Evolutionary conservation across 2,797 vertebrate genomes (phyloP).

Genomic region (Protonibea diacanthus): DNA sequence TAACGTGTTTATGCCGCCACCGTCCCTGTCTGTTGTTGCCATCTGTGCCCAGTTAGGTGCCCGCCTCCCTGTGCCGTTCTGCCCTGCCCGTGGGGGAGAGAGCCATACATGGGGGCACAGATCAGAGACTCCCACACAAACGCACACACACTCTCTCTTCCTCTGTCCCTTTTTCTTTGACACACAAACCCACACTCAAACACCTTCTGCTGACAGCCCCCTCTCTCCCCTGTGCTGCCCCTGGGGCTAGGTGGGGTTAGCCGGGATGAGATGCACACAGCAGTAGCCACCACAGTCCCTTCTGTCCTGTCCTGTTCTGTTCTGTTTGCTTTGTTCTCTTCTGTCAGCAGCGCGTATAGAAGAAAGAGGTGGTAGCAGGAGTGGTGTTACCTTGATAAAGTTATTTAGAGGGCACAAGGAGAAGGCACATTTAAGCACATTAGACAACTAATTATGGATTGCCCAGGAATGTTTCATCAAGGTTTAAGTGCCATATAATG

Average conservation of each 20-base stretch:
- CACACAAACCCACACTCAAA: slow-evolving; percentile 50
- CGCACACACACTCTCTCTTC: slow-evolving; percentile 19
- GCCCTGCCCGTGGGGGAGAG: slow-evolving; percentile 75
- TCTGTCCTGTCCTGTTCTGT: slow-evolving; percentile 74
- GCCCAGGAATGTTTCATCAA: slow-evolving; percentile 23
- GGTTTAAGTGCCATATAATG: slow-evolving; percentile 2
- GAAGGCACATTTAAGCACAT: slow-evolving; percentile 40
- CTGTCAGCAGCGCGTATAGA: slow-evolving; percentile 66
- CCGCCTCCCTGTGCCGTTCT: slow-evolving; percentile 72
- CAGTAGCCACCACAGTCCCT: slow-evolving; percentile 78
- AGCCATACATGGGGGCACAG: slow-evolving; percentile 68
- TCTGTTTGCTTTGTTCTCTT: slow-evolving; percentile 71
- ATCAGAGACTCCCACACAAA: slow-evolving; percentile 69
- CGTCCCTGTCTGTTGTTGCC: slow-evolving; percentile 74
- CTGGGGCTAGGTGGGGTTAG: slow-evolving; percentile 78
- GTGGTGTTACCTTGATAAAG: slow-evolving; percentile 69
- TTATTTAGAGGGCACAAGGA: slow-evolving; percentile 71
- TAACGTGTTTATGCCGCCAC: slow-evolving; percentile 74
- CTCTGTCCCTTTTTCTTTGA: slow-evolving; percentile 44
- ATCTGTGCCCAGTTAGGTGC: slow-evolving; percentile 83
- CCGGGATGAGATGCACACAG: slow-evolving; percentile 74
- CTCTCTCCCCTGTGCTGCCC: slow-evolving; percentile 64
- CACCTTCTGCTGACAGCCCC: slow-evolving; percentile 75
- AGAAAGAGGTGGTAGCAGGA: slow-evolving; percentile 35
- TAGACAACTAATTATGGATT: slow-evolving; percentile 46